Evolutionary conservation across 1,140 invertebrate genomes (phyloP), one percentile per base, ranked within the genome.

Genomic region (Carposina sasakii): DNA sequence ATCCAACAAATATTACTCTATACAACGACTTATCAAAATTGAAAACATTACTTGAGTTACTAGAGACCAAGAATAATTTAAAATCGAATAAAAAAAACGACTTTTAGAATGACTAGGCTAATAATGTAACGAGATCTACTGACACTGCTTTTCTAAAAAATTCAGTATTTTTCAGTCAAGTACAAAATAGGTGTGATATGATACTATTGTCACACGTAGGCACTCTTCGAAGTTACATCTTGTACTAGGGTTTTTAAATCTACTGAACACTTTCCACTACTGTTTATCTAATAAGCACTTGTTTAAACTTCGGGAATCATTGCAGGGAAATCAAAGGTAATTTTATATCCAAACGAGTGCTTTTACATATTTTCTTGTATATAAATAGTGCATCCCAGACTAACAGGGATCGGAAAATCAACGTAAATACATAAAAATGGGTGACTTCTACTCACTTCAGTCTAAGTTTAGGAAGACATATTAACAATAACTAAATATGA

Each of bases 311-410:
- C 15, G 15, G 15, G 2, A 21, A 4, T 10, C 1, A 37, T 50
- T 45, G 54, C 52, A 45, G 31, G 45, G 28, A 44, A 52, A 58
- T 19, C 31, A 43, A 52, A 61, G 40, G n/a, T n/a, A n/a, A n/a
- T n/a, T n/a, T n/a, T n/a, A 53, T 57, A 67, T 77, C 70, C 65
- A 68, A 82, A 75, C 63, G 75, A 76, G 72, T 75, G 76, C 76
- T 66, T 52, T 78, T 70, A 72, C 67, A 74, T 48, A 48, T 52
- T 54, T 52, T 67, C 52, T 51, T 44, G 28, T 19, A 3, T 39
- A 48, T 45, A 56, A 71, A 71, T 71, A 82, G 78, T 82, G 78
- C 78, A 82, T 78, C 78, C 78, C 78, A 82, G 78, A 63, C 64
- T 50, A 60, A 62, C 54, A 54, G 74, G 76, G 76, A 82, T 63